These are phyloP conservation scores for Colletes gigas DNA, from an alignment of 1,140 invertebrate genomes.

Conservation along the genomic window DNA sequence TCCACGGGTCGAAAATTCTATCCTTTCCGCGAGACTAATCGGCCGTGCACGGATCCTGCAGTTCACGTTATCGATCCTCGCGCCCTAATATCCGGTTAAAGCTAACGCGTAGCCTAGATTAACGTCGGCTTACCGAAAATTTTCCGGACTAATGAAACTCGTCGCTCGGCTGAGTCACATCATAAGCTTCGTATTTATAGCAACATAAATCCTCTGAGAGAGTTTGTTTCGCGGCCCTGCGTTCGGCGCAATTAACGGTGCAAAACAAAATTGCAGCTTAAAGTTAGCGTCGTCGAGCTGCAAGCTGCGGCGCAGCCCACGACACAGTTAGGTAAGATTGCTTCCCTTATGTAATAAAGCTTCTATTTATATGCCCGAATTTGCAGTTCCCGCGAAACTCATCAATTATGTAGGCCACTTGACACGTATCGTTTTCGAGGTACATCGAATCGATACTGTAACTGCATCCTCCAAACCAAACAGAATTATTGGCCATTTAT, in stretches of 20 bases:
- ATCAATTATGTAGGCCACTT: background rate
- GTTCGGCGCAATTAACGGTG: slow-evolving; percentile 27
- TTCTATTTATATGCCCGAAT: background rate
- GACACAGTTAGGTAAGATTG: background rate
- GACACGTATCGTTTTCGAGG: background rate
- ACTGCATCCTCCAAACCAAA: too few relatives aligned
- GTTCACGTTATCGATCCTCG: slow-evolving; percentile 20
- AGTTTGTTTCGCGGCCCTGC: slow-evolving; percentile 20
- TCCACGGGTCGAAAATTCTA: background rate
- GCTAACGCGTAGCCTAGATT: slow-evolving; percentile 41
- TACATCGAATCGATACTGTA: too few relatives aligned
- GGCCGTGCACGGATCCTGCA: background rate
- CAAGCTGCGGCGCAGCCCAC: background rate
- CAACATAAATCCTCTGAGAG: slow-evolving; percentile 47
- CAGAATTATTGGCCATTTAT: too few relatives aligned
- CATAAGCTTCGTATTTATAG: slow-evolving; percentile 61
- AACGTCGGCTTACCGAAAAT: slow-evolving; percentile 44
- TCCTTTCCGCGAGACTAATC: background rate
- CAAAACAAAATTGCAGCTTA: slow-evolving; percentile 32
- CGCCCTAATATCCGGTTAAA: slow-evolving; percentile 45
- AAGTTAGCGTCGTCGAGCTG: slow-evolving; percentile 21
- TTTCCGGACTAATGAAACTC: slow-evolving; percentile 64
- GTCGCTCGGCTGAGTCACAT: slow-evolving; percentile 50
- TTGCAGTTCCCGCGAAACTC: background rate
- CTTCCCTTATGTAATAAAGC: background rate